Conservation (phyloP, 2,113 vertebrate species). For the Notarius lentiginosus region DNA sequence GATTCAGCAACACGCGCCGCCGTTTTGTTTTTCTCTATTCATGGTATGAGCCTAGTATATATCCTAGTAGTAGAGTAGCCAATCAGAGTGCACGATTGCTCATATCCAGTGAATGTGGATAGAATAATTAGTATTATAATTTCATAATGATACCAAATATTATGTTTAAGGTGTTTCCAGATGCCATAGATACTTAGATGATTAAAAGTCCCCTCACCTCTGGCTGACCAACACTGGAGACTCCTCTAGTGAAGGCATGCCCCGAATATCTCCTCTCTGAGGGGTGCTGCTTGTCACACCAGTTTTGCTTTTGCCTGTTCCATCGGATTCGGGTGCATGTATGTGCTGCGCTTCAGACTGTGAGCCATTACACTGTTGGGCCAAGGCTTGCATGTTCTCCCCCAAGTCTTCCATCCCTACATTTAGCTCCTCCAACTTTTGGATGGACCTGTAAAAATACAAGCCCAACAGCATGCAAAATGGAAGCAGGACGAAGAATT, state of each 20-base stretch:
- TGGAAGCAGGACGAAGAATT: background rate
- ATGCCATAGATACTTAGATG: background rate
- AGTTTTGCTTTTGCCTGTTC: conserved; percentile 59
- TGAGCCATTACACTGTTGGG: conserved; percentile 81
- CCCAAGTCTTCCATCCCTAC: conserved; percentile 86
- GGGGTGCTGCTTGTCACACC: conserved; percentile 80
- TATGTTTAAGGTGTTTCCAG: background rate
- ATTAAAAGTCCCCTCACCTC: conserved; percentile 67
- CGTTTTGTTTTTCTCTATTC: too few species aligned
- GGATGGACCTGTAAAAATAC: conserved; percentile 82
- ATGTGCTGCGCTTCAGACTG: conserved; percentile 55
- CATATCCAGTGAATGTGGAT: too few species aligned
- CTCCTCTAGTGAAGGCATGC: conserved; percentile 79
- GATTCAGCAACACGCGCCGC: too few species aligned
- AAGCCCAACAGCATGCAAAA: background rate
- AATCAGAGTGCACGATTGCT: too few species aligned
- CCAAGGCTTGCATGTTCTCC: conserved; percentile 79
- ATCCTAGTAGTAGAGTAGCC: too few species aligned
- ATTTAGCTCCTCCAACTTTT: conserved; percentile 94
- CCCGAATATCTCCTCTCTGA: conserved; percentile 67
- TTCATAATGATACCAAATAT: background rate
- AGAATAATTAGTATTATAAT: background rate
- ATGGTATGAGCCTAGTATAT: too few species aligned
- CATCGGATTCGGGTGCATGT: conserved; percentile 64
- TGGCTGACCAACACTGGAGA: conserved; percentile 78